These are phyloP conservation scores for Gasterosteus nipponicus DNA, from an alignment of 2,113 vertebrate species.

Conservation along the genomic window DNA sequence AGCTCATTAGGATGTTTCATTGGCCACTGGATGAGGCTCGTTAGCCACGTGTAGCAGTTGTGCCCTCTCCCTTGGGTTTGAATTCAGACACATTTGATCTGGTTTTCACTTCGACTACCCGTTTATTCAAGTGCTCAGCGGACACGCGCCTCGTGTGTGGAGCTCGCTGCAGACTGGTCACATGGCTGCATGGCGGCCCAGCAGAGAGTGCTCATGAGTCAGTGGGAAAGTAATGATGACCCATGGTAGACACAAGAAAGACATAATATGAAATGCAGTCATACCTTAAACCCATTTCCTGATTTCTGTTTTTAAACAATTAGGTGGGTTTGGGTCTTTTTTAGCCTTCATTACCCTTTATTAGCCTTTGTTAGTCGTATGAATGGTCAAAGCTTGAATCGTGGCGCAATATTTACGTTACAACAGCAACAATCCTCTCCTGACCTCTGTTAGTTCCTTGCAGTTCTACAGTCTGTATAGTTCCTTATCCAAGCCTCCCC, in stretches of 20 bases:
- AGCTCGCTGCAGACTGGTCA: no score
- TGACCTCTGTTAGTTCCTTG: constrained; percentile 8
- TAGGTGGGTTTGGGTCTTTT: neutral
- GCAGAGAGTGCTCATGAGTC: no score
- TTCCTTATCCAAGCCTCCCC: constrained; percentile 1
- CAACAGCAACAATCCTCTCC: neutral
- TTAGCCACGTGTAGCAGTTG: neutral
- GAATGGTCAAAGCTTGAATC: neutral
- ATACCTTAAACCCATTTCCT: neutral
- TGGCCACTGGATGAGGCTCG: neutral
- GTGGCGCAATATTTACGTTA: neutral
- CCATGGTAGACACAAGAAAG: no score
- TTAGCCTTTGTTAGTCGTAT: neutral
- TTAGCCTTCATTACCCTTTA: neutral
- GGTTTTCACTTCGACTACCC: no score
- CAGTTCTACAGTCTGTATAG: neutral
- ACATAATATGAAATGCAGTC: neutral
- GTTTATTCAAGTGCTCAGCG: no score
- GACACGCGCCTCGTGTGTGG: no score
- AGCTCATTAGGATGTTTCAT: neutral
- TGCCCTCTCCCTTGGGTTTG: no score
- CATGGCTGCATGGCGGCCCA: no score
- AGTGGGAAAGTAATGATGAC: no score
- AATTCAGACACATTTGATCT: no score
- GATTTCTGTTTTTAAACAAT: neutral